Evolutionary conservation across 2,113 vertebrate genomes (phyloP).

Genomic region (Nesogale talazaci): DNA sequence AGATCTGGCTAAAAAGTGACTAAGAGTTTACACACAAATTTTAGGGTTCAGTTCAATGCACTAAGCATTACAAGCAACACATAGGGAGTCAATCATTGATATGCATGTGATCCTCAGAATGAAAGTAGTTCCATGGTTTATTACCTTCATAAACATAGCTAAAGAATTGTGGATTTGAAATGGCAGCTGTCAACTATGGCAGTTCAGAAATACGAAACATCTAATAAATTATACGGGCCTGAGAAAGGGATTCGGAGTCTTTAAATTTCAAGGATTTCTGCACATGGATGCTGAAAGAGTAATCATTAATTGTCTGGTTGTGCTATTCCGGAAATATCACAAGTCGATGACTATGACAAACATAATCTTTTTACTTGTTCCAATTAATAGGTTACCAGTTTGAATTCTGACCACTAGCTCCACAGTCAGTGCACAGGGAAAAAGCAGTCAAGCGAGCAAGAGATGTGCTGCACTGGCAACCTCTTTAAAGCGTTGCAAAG

Average conservation of each 20-base stretch:
- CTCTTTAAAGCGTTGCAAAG: too few relatives aligned
- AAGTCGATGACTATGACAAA: too few relatives aligned
- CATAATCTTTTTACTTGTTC: too few relatives aligned
- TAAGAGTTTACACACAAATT: neutral
- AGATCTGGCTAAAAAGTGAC: neutral
- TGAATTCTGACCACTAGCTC: too few relatives aligned
- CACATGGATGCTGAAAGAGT: neutral
- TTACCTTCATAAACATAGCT: neutral
- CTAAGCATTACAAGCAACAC: neutral
- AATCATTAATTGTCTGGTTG: too few relatives aligned
- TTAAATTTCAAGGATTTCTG: neutral
- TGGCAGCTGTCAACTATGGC: neutral
- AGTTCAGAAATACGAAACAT: neutral
- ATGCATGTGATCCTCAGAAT: neutral
- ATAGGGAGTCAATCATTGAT: neutral
- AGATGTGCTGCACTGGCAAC: too few relatives aligned
- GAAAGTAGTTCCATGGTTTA: neutral
- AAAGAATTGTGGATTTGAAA: neutral
- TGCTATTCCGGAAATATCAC: too few relatives aligned
- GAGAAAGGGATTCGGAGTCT: neutral
- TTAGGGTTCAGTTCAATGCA: neutral
- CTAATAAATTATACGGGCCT: neutral
- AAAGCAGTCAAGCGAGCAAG: too few relatives aligned
- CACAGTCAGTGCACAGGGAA: too few relatives aligned
- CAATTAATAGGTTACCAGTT: too few relatives aligned